A percentile compares a stretch with the other conserved stretches of the same genome.
phyloP scores from a whole-genome alignment of 1,140 invertebrate species.

The Drosophila sturtevanti region DNA sequence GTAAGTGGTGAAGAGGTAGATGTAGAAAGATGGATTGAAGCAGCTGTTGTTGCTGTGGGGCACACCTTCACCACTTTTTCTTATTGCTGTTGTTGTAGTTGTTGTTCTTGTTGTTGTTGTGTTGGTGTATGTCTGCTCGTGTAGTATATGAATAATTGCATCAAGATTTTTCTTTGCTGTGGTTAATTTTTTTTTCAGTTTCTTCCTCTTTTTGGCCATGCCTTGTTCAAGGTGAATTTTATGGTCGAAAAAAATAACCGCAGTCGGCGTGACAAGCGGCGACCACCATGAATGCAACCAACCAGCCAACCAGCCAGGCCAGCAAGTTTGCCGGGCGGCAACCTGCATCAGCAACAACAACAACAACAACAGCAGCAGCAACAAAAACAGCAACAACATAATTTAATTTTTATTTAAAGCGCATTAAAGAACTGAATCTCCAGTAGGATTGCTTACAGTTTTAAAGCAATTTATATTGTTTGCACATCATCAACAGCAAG shows the following conservation, averaged over 20 bases:
- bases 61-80: conserved; percentile 65
- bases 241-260: conserved; percentile 52
- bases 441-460: conserved; percentile 45
- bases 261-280: conserved; percentile 67
- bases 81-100: background rate
- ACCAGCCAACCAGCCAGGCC: background rate
- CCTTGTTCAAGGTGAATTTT: conserved; percentile 69
- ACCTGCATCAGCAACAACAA: conserved; percentile 2
- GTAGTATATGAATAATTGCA: conserved; percentile 75
- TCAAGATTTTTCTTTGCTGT: conserved; percentile 62
- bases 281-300: conserved; percentile 62
- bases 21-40: conserved; percentile 41
- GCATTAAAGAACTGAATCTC: conserved; percentile 40
- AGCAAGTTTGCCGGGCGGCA: too few relatives aligned
- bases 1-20: conserved; percentile 1
- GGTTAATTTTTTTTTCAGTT: conserved; percentile 17
- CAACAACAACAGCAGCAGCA: conserved; percentile 6
- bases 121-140: conserved; percentile 33
- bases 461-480: conserved; percentile 42
- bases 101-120: background rate
- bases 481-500: conserved; percentile 18
- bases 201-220: conserved; percentile 27
- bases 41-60: conserved; percentile 62
- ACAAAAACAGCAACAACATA: conserved; percentile 17
- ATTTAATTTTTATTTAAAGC: conserved; percentile 72